A percentile compares a stretch with the other conserved stretches of the same genome.
Conservation (phyloP, 2,888 invertebrate species). For the Odiellus spinosus region DNA sequence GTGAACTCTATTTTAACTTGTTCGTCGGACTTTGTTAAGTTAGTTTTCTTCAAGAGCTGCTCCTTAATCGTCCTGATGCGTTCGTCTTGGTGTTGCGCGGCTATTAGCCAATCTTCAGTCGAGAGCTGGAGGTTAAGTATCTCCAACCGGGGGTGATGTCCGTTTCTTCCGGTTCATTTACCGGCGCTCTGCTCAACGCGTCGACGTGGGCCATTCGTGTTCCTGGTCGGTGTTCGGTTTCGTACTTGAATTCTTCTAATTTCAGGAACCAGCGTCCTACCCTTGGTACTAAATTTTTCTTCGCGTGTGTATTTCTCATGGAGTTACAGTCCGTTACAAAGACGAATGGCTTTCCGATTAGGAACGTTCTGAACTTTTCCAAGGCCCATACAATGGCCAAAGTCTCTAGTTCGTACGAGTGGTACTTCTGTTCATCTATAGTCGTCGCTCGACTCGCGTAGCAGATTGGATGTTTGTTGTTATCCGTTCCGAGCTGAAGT, state of each 20-base stretch:
- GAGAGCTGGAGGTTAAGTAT: too few relatives aligned
- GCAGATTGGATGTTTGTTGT: slow-evolving; percentile 16
- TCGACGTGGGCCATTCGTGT: too few relatives aligned
- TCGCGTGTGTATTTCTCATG: neutral
- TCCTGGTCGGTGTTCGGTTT: slow-evolving; percentile 1
- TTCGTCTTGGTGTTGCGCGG: too few relatives aligned
- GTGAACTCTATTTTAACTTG: too few relatives aligned
- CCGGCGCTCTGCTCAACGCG: slow-evolving; percentile 1
- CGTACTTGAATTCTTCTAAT: slow-evolving; percentile 5
- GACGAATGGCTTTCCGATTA: slow-evolving; percentile 24
- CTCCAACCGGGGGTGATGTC: too few relatives aligned
- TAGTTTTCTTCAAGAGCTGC: too few relatives aligned
- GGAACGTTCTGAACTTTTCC: slow-evolving; percentile 26
- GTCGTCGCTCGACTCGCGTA: slow-evolving; percentile 26
- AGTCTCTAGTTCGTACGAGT: slow-evolving; percentile 28
- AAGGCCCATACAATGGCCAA: slow-evolving; percentile 26
- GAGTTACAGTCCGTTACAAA: slow-evolving; percentile 1
- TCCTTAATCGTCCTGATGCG: too few relatives aligned
- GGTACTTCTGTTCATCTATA: slow-evolving; percentile 25
- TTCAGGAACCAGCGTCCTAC: slow-evolving; percentile 3
- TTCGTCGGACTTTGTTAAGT: too few relatives aligned
- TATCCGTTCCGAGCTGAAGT: slow-evolving; percentile 1
- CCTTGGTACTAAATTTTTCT: slow-evolving; percentile 1
- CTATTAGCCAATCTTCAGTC: too few relatives aligned
- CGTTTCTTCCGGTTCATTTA: too few relatives aligned